phyloP scores from a whole-genome alignment of 2,888 invertebrate species.

The Chironomus tentans region DNA sequence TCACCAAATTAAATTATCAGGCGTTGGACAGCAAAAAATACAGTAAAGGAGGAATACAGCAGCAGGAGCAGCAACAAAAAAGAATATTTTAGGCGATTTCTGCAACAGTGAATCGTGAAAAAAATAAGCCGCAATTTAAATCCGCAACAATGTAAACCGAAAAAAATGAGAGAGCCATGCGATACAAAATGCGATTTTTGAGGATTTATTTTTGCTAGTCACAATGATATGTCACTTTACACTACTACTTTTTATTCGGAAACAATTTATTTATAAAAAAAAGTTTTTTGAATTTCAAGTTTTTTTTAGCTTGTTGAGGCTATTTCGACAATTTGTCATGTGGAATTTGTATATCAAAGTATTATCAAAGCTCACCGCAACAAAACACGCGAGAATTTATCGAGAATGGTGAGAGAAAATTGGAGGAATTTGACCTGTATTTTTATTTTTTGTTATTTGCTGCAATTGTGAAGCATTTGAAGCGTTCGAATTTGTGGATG shows the following conservation, averaged over 20 bases:
- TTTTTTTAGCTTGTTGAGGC: constrained; percentile 1
- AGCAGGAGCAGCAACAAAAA: background rate
- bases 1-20: constrained; percentile 1
- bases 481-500: too few species aligned
- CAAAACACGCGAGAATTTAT: background rate
- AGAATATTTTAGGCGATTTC: background rate
- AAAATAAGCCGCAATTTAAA: constrained; percentile 12
- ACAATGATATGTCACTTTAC: constrained; percentile 8
- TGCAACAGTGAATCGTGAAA: background rate
- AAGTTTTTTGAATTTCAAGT: too few species aligned
- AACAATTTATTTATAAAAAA: background rate
- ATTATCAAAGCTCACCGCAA: background rate
- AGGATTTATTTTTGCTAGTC: background rate
- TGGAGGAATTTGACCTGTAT: too few species aligned
- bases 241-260: background rate
- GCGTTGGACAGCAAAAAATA: background rate
- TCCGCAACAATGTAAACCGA: constrained; percentile 21
- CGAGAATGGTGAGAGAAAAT: background rate
- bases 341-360: constrained; percentile 8
- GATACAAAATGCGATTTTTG: too few species aligned
- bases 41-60: background rate
- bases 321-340: constrained; percentile 4
- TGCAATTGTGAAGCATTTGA: too few species aligned
- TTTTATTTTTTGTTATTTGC: too few species aligned
- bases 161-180: background rate